A percentile compares a stretch with the other conserved stretches of the same genome.
phyloP scores from a whole-genome alignment of 1,140 invertebrate genomes.

The Neelides sp. region DNA sequence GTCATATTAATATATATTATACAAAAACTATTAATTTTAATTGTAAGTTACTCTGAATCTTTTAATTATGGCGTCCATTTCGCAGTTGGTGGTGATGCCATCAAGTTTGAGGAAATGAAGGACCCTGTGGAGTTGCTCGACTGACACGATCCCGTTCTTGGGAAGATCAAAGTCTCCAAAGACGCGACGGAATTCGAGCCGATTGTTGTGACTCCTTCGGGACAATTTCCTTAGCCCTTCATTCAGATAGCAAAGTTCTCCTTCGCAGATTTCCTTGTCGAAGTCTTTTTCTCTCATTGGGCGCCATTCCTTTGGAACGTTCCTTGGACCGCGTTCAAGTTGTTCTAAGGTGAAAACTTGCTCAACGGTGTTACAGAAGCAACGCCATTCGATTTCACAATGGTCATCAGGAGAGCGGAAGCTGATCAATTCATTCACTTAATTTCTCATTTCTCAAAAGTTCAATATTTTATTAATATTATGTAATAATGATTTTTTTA shows the following conservation, averaged over 20 bases:
- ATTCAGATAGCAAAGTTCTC: slow-evolving; percentile 18
- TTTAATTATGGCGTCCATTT: slow-evolving; percentile 28
- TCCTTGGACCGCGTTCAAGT: slow-evolving; percentile 49
- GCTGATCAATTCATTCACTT: slow-evolving; percentile 10
- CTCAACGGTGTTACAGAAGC: slow-evolving; percentile 49
- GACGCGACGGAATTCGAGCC: slow-evolving; percentile 29
- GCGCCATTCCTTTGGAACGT: slow-evolving; percentile 34
- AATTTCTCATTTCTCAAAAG: not conserved
- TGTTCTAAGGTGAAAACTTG: slow-evolving; percentile 48
- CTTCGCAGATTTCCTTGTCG: slow-evolving; percentile 19
- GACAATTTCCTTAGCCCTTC: slow-evolving; percentile 25
- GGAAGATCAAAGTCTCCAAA: slow-evolving; percentile 30
- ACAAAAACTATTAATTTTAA: too few species aligned
- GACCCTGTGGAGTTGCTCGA: slow-evolving; percentile 30
- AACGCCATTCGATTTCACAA: slow-evolving; percentile 32
- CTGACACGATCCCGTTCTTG: slow-evolving; percentile 24
- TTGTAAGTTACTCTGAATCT: slow-evolving; percentile 27
- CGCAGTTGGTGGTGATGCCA: slow-evolving; percentile 14
- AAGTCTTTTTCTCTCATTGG: slow-evolving; percentile 29
- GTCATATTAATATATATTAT: too few species aligned
- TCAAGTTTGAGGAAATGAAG: slow-evolving; percentile 26
- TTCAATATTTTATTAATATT: not conserved
- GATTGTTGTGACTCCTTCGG: slow-evolving; percentile 10
- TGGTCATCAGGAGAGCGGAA: slow-evolving; percentile 27
- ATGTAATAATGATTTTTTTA: not conserved